phyloP scores from a whole-genome alignment of 2,888 invertebrate genomes.

The Agriopis marginaria region DNA sequence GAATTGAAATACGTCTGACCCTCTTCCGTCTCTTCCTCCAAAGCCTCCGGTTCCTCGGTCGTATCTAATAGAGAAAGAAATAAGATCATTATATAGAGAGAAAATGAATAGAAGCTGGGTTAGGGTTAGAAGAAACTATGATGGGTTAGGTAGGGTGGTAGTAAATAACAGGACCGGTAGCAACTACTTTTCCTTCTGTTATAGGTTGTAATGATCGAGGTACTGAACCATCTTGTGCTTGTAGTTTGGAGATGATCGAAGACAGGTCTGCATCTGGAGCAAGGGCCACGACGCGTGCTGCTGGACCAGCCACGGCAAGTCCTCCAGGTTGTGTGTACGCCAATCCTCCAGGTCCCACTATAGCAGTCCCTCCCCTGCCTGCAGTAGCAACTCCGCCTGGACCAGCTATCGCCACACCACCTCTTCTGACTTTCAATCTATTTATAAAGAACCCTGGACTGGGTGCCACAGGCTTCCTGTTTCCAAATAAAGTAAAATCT shows the following conservation, averaged over 20 bases:
- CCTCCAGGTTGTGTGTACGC: constrained; percentile 92
- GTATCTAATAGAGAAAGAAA: constrained; percentile 76
- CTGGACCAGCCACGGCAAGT: constrained; percentile 91
- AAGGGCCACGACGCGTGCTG: constrained; percentile 89
- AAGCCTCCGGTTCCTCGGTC: constrained; percentile 57
- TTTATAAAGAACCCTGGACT: constrained; percentile 90
- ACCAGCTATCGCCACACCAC: constrained; percentile 93
- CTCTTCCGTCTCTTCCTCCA: constrained; percentile 51
- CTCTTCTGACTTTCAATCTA: constrained; percentile 89
- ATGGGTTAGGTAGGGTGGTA: constrained; percentile 82
- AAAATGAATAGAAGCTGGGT: constrained; percentile 39
- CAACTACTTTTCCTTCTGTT: constrained; percentile 89
- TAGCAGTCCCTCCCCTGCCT: constrained; percentile 92
- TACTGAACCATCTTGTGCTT: constrained; percentile 71
- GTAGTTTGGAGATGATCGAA: constrained; percentile 79
- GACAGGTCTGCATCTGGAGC: constrained; percentile 87
- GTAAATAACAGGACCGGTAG: constrained; percentile 91
- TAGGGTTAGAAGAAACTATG: constrained; percentile 59
- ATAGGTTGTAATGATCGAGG: constrained; percentile 79
- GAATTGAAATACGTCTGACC: constrained; percentile 65
- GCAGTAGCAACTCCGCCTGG: constrained; percentile 94
- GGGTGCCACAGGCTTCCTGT: constrained; percentile 64
- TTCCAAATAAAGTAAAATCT: constrained; percentile 45
- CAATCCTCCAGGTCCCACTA: constrained; percentile 92
- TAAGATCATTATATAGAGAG: constrained; percentile 52